phyloP scores from a whole-genome alignment of 2,797 vertebrate genomes.

The Cuniculus paca region DNA sequence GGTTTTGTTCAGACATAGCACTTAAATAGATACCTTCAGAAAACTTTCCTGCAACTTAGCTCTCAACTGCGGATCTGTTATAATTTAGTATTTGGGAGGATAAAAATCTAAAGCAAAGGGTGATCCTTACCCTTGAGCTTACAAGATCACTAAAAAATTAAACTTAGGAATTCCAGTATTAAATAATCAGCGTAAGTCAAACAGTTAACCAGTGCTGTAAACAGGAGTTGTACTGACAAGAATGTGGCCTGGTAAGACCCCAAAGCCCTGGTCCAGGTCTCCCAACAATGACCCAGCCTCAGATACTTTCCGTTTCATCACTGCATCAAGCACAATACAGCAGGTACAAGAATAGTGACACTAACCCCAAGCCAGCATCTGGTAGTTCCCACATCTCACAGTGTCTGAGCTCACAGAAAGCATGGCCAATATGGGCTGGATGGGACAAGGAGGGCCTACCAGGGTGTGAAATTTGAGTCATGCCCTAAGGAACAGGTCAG shows the following conservation, averaged over 20 bases:
- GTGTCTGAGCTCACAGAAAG: background rate
- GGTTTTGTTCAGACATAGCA: background rate
- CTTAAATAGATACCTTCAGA: background rate
- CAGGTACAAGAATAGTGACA: background rate
- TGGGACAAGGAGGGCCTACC: background rate
- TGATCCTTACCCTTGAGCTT: background rate
- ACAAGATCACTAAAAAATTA: slow-evolving; percentile 9
- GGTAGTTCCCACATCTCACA: background rate
- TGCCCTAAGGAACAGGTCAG: background rate
- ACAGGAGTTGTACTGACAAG: background rate
- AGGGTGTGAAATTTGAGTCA: background rate
- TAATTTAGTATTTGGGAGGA: background rate
- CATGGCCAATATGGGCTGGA: background rate
- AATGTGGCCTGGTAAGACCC: background rate
- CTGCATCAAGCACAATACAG: background rate
- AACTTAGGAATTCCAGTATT: slow-evolving; percentile 8
- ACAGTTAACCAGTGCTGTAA: background rate
- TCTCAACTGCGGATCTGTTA: background rate
- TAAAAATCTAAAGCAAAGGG: slow-evolving; percentile 4
- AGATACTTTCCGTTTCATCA: background rate
- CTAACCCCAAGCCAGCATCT: background rate
- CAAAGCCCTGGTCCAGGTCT: background rate
- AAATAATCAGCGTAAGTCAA: background rate
- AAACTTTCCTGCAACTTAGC: background rate
- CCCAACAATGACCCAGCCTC: background rate